These are phyloP conservation scores for Drosophila serrata DNA, from an alignment of 1,140 invertebrate species.

Conservation along the genomic window DNA sequence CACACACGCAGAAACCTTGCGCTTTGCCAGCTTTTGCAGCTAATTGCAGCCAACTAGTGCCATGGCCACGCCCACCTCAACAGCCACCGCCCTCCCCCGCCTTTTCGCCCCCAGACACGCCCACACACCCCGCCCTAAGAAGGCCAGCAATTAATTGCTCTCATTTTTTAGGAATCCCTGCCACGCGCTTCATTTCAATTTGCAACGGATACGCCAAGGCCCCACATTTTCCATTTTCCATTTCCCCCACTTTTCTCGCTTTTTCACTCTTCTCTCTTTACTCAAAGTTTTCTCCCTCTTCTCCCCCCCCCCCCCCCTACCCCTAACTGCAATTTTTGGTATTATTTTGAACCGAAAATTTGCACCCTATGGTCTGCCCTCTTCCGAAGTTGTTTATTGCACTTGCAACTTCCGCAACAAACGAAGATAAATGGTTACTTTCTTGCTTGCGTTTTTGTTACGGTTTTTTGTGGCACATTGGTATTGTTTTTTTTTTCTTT, in stretches of 20 bases:
- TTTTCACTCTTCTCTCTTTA: not conserved
- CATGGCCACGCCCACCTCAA: constrained; percentile 3
- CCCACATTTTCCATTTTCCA: not conserved
- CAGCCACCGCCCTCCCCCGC: not conserved
- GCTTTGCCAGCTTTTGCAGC: constrained; percentile 8
- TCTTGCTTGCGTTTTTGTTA: constrained; percentile 27
- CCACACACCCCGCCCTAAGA: constrained; percentile 1
- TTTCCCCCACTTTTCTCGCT: not conserved
- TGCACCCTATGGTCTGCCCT: constrained; percentile 52
- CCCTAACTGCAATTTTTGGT: constrained; percentile 57
- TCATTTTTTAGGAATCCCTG: constrained; percentile 70
- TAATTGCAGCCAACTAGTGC: constrained; percentile 37
- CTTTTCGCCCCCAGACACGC: not conserved
- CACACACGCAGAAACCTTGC: not conserved
- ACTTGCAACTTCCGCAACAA: constrained; percentile 76
- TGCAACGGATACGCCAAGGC: constrained; percentile 8
- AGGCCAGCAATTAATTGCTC: constrained; percentile 65
- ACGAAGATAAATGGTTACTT: constrained; percentile 77
- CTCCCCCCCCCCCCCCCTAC: too few relatives aligned
- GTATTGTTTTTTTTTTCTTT: constrained; percentile 9
- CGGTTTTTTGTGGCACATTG: constrained; percentile 2
- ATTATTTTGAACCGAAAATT: constrained; percentile 58
- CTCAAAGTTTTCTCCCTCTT: too few relatives aligned
- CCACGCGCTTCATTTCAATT: constrained; percentile 70
- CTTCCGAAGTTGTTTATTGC: constrained; percentile 72